Conservation (phyloP, 2,888 invertebrate species). For the Oscheius sp. region DNA sequence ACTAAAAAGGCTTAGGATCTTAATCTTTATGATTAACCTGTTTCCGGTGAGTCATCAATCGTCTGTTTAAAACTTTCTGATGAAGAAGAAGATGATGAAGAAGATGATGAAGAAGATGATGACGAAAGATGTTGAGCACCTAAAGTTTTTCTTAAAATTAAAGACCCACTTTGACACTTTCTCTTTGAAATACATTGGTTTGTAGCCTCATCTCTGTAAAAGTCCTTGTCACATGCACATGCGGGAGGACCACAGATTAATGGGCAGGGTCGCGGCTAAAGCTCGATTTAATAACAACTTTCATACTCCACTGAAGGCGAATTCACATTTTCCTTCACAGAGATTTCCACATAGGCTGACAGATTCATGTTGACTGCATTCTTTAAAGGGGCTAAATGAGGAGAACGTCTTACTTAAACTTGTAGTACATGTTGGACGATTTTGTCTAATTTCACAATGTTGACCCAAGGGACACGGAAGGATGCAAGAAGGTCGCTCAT, state of each 20-base stretch:
- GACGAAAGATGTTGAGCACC: no score
- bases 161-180: conserved; percentile 9
- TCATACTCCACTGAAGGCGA: not conserved
- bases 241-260: not conserved
- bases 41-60: not conserved
- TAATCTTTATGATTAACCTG: not conserved
- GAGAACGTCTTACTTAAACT: not conserved
- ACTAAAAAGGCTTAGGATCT: not conserved
- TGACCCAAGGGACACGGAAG: conserved; percentile 6
- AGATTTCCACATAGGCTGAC: conserved; percentile 11
- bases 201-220: not conserved
- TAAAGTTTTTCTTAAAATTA: not conserved
- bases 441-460: not conserved
- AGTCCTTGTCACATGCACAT: conserved; percentile 2
- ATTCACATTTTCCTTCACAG: conserved; percentile 8
- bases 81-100: not conserved
- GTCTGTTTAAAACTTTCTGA: not conserved
- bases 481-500: no score
- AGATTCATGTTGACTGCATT: not conserved
- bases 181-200: not conserved
- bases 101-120: no score
- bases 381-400: conserved; percentile 2
- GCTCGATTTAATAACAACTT: not conserved
- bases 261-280: conserved; percentile 12
- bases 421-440: not conserved